Evolutionary conservation across 1,140 invertebrate species (phyloP).

Genomic region (Harlomillsia oculata): DNA sequence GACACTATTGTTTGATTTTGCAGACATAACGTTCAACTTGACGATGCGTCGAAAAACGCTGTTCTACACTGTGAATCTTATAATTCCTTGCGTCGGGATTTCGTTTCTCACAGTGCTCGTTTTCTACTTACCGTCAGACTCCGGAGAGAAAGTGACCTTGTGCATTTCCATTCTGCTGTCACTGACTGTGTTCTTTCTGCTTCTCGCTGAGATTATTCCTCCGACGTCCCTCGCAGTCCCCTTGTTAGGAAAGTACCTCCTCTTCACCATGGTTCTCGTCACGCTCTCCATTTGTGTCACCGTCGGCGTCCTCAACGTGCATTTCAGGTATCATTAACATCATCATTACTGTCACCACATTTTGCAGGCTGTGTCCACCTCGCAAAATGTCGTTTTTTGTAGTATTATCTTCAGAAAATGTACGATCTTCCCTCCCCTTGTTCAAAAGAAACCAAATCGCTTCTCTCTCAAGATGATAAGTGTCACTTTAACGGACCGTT

Average conservation of each 20-base stretch:
- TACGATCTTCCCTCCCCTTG: too few relatives aligned
- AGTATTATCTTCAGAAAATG: too few relatives aligned
- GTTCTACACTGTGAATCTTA: conserved; percentile 85
- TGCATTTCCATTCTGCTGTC: conserved; percentile 97
- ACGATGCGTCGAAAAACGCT: conserved; percentile 85
- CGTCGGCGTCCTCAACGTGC: conserved; percentile 91
- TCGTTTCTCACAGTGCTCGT: conserved; percentile 90
- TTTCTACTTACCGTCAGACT: conserved; percentile 91
- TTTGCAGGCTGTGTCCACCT: too few relatives aligned
- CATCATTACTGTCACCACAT: too few relatives aligned
- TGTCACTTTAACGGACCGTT: too few relatives aligned
- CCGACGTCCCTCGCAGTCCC: conserved; percentile 94
- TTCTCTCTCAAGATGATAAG: too few relatives aligned
- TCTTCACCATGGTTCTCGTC: conserved; percentile 97
- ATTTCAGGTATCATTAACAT: conserved; percentile 67
- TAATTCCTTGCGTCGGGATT: conserved; percentile 80
- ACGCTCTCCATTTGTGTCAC: conserved; percentile 94
- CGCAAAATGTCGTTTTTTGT: too few relatives aligned
- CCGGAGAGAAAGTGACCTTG: conserved; percentile 85
- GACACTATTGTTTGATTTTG: too few relatives aligned
- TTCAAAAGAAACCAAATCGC: too few relatives aligned
- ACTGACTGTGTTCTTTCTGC: conserved; percentile 94
- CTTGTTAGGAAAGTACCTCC: conserved; percentile 86
- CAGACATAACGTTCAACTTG: conserved; percentile 91
- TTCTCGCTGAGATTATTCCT: conserved; percentile 93